Conservation (phyloP, 2,888 invertebrate species). For the Cephus pulcher region DNA sequence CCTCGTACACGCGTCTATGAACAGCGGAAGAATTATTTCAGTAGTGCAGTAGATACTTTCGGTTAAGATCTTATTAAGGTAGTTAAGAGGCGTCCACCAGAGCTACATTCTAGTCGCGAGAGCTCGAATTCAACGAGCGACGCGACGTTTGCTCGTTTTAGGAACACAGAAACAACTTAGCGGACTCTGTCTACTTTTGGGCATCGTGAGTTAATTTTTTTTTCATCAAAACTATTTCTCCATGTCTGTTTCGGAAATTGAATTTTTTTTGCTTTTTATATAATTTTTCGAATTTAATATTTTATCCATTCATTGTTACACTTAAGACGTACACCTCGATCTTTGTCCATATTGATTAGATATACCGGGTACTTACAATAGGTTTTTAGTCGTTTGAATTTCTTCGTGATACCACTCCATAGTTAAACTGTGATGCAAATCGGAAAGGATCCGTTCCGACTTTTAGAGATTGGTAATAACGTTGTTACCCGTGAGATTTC, state of each 20-base stretch:
- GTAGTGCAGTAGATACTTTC: not conserved
- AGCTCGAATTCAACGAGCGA: not conserved
- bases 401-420: not conserved
- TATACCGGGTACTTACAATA: no score
- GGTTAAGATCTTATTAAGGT: conserved; percentile 4
- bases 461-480: not conserved
- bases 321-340: no score
- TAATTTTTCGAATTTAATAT: no score
- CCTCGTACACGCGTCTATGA: not conserved
- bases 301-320: no score
- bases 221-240: no score
- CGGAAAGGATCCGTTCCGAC: not conserved
- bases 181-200: not conserved
- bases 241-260: no score
- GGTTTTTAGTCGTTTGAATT: not conserved
- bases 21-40: not conserved
- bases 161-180: not conserved
- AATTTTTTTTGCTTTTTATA: no score
- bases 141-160: not conserved
- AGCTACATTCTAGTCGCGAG: not conserved
- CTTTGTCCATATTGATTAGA: no score
- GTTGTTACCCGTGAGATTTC: not conserved
- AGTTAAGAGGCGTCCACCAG: not conserved
- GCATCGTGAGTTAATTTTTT: no score
- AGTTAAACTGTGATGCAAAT: not conserved